Percentiles rank a stretch among this genome's conserved stretches.
Conservation (phyloP, 2,888 invertebrate species). For the Tiliacea citrago region DNA sequence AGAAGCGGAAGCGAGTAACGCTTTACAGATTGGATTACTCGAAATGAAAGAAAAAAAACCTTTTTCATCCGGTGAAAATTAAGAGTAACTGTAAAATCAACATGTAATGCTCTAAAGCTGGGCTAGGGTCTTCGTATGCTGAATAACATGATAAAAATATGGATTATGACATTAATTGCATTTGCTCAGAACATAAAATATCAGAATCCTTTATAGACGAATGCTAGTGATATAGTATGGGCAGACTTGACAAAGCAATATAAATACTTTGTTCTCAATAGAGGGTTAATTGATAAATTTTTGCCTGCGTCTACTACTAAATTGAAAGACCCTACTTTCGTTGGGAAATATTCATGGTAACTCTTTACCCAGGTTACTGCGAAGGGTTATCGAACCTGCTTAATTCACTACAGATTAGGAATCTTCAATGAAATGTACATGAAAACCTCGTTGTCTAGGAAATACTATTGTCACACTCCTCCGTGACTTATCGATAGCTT, state of each 20-base stretch:
- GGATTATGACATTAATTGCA: neutral
- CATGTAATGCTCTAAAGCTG: neutral
- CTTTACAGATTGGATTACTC: constrained; percentile 60
- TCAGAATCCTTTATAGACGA: neutral
- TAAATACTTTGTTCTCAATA: neutral
- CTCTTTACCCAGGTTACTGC: too few relatives aligned
- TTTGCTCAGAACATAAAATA: neutral
- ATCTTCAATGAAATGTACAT: too few relatives aligned
- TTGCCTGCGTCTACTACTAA: neutral
- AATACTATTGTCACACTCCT: too few relatives aligned
- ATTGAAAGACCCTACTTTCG: neutral
- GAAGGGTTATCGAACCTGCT: neutral
- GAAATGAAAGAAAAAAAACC: constrained; percentile 49
- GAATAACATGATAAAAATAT: neutral
- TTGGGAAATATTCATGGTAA: too few relatives aligned
- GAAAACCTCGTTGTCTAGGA: too few relatives aligned
- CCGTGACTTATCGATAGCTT: too few relatives aligned
- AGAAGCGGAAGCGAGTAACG: constrained; percentile 48
- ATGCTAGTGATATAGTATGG: neutral
- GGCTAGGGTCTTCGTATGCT: neutral
- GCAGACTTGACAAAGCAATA: neutral
- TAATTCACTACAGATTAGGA: neutral
- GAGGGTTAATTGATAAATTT: neutral
- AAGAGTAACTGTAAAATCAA: constrained; percentile 12
- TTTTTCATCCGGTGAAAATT: constrained; percentile 45